Evolutionary conservation across 2,888 invertebrate species (phyloP), one percentile per base, ranked within the genome.

Genomic region (Stenodera caucasica): DNA sequence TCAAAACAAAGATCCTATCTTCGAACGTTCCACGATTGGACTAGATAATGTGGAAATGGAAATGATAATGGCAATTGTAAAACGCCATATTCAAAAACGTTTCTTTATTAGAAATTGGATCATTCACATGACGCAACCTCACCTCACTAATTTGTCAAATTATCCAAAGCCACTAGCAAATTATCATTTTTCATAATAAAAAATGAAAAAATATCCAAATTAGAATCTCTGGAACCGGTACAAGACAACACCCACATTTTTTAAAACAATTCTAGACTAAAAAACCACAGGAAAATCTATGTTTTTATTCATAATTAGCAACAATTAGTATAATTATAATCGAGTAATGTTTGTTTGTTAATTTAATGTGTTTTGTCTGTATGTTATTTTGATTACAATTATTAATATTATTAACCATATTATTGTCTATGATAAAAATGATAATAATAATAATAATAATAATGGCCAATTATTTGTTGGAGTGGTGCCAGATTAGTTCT

Each of bases 341-440:
- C 18, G 15, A 40, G 9, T 8, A 7, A 15, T 40, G 40, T 40
- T 37, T 45, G 21, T 45, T 45, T 45, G n/a, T 23, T 45, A 23
- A 23, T 45, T 3, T 45, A 45, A 45, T 45, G 45, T 23, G n/a
- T 23, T 45, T 45, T 45, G 45, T 45, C n/a, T 45, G 45, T 45
- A 45, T 15, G 4, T 45, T 21, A 12, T 45, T 23, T 45, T 45
- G 23, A 45, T 45, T 45, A 45, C n/a, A 12, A 12, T n/a, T 18
- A 23, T 45, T 45, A 45, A 21, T 21, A 23, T 45, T 12, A 12
- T 45, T 23, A n/a, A 1, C 11, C n/a, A 21, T 23, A 21, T 37
- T 12, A 23, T 45, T 45, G 21, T 45, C 11, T 45, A n/a, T n/a
- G n/a, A n/a, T n/a, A n/a, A n/a, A n/a, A n/a, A n/a, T n/a, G n/a